phyloP scores from a whole-genome alignment of 2,113 vertebrate species.

The Eulemur rufifrons region DNA sequence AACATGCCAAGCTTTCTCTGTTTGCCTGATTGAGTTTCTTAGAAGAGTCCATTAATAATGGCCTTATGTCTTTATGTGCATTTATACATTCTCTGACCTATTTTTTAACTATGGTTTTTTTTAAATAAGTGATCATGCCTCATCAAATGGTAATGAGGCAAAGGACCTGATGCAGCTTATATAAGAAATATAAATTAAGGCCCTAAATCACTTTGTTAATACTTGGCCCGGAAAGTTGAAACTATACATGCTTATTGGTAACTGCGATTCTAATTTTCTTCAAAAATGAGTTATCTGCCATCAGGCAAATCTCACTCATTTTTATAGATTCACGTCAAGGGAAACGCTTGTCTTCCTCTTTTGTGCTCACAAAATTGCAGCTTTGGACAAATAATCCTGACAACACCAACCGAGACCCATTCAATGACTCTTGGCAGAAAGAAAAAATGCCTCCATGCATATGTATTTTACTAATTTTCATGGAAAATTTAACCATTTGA shows the following conservation, averaged over 20 bases:
- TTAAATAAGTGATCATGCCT: background rate
- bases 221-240: background rate
- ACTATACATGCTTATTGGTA: background rate
- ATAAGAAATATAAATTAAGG: background rate
- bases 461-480: background rate
- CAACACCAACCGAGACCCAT: background rate
- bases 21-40: background rate
- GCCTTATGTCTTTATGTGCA: background rate
- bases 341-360: background rate
- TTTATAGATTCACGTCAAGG: background rate
- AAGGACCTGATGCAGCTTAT: background rate
- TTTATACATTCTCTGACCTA: background rate
- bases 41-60: background rate
- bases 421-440: background rate
- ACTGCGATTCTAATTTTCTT: background rate
- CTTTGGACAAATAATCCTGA: background rate
- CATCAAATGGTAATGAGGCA: background rate
- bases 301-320: background rate
- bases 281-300: background rate
- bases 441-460: background rate
- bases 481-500: constrained; percentile 13
- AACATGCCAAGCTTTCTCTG: too few species aligned
- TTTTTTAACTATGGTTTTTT: background rate
- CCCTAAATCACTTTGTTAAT: background rate
- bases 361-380: background rate